A percentile compares a stretch with the other conserved stretches of the same genome.
Conservation (phyloP, 2,113 vertebrate species). For the Zingel zingel region DNA sequence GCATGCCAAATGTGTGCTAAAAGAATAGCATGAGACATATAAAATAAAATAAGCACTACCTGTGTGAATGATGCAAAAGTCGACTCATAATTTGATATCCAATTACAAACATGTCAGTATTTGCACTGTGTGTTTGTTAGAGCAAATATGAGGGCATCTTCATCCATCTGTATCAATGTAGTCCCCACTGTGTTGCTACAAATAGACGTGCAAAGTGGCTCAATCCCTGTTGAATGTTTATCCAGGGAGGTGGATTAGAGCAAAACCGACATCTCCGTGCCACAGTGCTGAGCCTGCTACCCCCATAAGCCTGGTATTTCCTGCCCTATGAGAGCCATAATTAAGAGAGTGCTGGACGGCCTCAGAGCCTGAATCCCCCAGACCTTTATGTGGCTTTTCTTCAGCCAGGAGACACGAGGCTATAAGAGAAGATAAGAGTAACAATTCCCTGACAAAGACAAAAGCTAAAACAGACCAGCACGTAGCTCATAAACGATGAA, state of each 20-base stretch:
- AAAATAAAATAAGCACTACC: conserved; percentile 4
- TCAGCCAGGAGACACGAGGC: conserved; percentile 57
- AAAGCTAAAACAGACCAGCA: conserved; percentile 50
- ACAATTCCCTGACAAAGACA: conserved; percentile 49
- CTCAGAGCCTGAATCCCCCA: conserved; percentile 62
- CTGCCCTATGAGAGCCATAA: conserved; percentile 75
- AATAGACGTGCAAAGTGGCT: conserved; percentile 81
- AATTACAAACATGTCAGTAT: conserved; percentile 17
- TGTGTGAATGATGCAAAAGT: conserved; percentile 18
- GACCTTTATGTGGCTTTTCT: conserved; percentile 72
- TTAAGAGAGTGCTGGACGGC: conserved; percentile 73
- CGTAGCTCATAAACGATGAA: conserved; percentile 52
- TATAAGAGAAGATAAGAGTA: conserved; percentile 49
- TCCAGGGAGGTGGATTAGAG: conserved; percentile 75
- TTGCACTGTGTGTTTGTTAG: conserved; percentile 19
- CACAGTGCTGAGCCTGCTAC: conserved; percentile 67
- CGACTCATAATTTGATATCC: conserved; percentile 17
- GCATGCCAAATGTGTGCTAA: neutral
- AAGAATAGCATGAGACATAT: conserved; percentile 1
- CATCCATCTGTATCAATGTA: conserved; percentile 38
- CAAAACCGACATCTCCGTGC: conserved; percentile 69
- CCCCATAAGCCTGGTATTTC: conserved; percentile 78
- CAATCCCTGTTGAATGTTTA: conserved; percentile 76
- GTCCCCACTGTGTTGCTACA: conserved; percentile 57
- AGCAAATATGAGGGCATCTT: conserved; percentile 29